Base-by-base conservation (phyloP, 2,888 invertebrate genomes). In the Epirrhoe alternata region DNA sequence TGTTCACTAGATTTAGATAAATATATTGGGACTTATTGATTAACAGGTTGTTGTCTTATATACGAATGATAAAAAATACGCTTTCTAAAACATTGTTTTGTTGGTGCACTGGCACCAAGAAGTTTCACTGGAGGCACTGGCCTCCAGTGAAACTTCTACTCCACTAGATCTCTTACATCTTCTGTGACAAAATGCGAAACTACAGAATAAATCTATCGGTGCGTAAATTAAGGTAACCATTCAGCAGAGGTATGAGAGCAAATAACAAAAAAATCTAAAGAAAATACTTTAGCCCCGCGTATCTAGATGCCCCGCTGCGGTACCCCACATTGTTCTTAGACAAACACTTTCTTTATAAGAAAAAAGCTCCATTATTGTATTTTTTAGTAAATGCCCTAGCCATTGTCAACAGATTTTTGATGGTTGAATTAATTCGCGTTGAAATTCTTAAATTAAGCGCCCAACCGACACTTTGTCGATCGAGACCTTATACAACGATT, bases 291-390 rank as follows among this genome's bases (percentile, higher is more conserved):
- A 79, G 80, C 80, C 80, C 82, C 78, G 81, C 84, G 86, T 87
- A 90, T 89, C 89, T 89, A 87, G 91, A 89, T 90, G 86, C 83
- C 93, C 92, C 92, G 92, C 92, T 92, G 93, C 77, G 92, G 92
- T 88, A 76, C 80, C 72, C 80, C 77, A 77, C 83, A 87, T 92
- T 92, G 92, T 92, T 92, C 92, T 92, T 91, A 88, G 86, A 92
- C 92, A 92, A 92, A 93, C 90, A 92, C 89, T 90, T 91, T 92
- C 88, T 87, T 90, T 83, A 85, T 78, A 76, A 68, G 54, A 79
- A 83, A 86, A 87, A 85, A 85, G 78, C 75, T 74, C 81, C 76
- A 83, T 87, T 89, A 86, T 88, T 84, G 55, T 85, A 82, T 89
- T 88, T 88, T 90, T 88, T 86, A 84, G 79, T 84, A 83, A 84